These are phyloP conservation scores for Drosophila erecta DNA, from an alignment of 1,140 invertebrate genomes.

Conservation along the genomic window DNA sequence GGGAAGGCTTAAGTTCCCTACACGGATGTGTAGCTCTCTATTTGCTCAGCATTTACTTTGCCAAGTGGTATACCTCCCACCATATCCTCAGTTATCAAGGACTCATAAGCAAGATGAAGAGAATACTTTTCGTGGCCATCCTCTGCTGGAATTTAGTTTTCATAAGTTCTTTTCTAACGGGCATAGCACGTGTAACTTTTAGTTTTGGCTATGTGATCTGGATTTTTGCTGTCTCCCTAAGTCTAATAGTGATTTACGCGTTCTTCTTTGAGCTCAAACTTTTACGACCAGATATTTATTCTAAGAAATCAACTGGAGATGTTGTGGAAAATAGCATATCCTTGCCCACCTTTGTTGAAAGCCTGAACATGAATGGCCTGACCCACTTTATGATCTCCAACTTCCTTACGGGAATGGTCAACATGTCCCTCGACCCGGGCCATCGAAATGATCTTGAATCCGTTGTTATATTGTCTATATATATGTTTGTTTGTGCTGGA, in stretches of 20 bases:
- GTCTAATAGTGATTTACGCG: constrained; percentile 39
- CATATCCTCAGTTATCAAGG: constrained; percentile 22
- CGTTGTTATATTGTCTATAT: constrained; percentile 52
- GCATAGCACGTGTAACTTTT: constrained; percentile 61
- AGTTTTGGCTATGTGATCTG: constrained; percentile 59
- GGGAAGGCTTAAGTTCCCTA: constrained; percentile 94
- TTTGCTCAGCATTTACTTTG: constrained; percentile 89
- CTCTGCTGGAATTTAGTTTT: constrained; percentile 36
- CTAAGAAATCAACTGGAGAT: constrained; percentile 1
- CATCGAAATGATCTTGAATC: constrained; percentile 24
- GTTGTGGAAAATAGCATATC: background rate
- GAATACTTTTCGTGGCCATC: constrained; percentile 10
- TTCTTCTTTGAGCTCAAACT: constrained; percentile 55
- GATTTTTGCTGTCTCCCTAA: constrained; percentile 24
- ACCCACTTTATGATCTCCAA: constrained; percentile 65
- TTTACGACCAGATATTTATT: background rate
- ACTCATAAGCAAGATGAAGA: constrained; percentile 32
- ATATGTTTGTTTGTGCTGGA: constrained; percentile 46
- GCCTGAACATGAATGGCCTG: constrained; percentile 63
- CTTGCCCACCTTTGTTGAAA: constrained; percentile 51
- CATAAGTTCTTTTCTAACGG: constrained; percentile 15
- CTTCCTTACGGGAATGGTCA: constrained; percentile 65
- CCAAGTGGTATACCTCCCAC: constrained; percentile 53
- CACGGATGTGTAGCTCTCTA: constrained; percentile 94
- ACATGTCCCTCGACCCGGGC: constrained; percentile 49